These are phyloP conservation scores for Aethes cnicana DNA, from an alignment of 2,888 invertebrate genomes.

Conservation along the genomic window DNA sequence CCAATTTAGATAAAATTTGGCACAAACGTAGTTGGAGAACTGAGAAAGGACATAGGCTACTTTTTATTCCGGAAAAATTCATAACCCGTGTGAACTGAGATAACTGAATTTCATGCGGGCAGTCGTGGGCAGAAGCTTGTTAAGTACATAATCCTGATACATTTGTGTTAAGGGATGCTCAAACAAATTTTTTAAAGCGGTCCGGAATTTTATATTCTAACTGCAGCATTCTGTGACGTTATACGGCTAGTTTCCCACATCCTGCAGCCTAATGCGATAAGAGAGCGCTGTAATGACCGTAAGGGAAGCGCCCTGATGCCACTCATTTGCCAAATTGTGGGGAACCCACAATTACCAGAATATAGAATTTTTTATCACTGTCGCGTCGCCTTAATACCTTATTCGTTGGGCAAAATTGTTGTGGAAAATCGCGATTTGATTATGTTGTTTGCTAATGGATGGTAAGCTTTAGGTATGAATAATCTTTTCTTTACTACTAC, in stretches of 20 bases:
- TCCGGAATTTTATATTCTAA: not conserved
- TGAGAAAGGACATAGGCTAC: no score
- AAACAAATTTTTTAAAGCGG: no score
- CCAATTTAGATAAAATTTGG: no score
- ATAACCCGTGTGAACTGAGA: no score
- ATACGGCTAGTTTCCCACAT: constrained; percentile 15
- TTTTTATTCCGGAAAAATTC: no score
- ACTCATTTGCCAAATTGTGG: constrained; percentile 32
- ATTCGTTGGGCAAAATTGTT: not conserved
- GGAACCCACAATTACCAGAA: constrained; percentile 17
- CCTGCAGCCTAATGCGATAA: constrained; percentile 20
- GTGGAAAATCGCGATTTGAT: not conserved
- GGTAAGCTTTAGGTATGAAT: no score
- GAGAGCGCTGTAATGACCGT: constrained; percentile 25
- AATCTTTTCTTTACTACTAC: no score
- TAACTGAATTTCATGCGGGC: no score
- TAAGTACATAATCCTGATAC: no score
- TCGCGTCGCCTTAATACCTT: constrained; percentile 1
- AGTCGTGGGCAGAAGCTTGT: no score
- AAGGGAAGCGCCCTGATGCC: constrained; percentile 24
- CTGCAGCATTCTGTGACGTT: not conserved
- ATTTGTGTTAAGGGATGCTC: no score
- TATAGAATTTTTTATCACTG: constrained; percentile 28
- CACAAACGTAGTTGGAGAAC: no score
- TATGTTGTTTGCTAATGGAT: not conserved